A percentile compares a stretch with the other conserved stretches of the same genome.
These are phyloP conservation scores for Proteles cristata DNA, from an alignment of 2,113 vertebrate genomes.

Conservation along the genomic window DNA sequence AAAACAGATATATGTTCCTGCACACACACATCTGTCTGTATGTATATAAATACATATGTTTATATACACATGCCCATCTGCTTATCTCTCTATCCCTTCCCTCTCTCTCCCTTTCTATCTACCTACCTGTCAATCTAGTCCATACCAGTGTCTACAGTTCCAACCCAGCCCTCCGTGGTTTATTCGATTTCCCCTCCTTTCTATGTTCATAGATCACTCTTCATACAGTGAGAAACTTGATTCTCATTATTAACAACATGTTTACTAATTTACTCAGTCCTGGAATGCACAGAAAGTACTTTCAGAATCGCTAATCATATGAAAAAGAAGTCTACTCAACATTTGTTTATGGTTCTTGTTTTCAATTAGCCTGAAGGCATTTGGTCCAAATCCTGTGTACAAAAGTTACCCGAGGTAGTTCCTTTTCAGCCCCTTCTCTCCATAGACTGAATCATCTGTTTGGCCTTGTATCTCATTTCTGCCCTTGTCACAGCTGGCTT, in stretches of 20 bases:
- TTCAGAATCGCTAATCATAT: slow-evolving; percentile 30
- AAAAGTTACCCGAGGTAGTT: background rate
- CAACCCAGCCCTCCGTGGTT: background rate
- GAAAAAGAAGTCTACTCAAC: background rate
- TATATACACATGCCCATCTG: too few relatives aligned
- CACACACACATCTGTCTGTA: background rate
- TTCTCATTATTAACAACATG: background rate
- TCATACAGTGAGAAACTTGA: background rate
- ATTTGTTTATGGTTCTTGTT: background rate
- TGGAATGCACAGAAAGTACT: background rate
- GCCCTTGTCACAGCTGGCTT: background rate
- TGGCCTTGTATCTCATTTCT: background rate
- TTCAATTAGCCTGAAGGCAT: background rate
- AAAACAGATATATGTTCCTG: background rate
- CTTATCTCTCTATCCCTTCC: background rate
- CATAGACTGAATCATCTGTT: background rate
- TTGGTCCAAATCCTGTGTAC: background rate
- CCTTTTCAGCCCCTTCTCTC: background rate
- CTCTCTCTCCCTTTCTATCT: background rate
- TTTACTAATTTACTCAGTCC: slow-evolving; percentile 16
- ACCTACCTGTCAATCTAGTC: background rate
- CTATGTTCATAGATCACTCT: background rate
- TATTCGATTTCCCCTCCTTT: background rate
- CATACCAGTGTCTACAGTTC: background rate
- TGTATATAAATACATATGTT: background rate